These are phyloP conservation scores for Pararge aegeria DNA, from an alignment of 1,140 invertebrate genomes.

Conservation along the genomic window DNA sequence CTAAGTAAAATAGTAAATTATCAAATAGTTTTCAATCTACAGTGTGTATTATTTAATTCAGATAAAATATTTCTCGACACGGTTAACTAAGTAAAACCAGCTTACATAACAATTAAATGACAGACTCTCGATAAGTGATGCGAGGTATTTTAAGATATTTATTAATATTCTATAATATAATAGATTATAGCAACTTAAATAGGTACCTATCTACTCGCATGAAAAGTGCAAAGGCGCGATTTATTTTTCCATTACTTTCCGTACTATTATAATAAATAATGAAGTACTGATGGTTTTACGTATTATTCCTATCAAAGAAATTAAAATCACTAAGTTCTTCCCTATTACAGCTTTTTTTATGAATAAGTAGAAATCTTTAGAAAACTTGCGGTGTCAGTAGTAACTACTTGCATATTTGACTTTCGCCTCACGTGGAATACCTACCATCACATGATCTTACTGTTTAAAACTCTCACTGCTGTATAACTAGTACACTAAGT, in stretches of 20 bases:
- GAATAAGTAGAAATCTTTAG: slow-evolving; percentile 4
- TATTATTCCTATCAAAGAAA: no score
- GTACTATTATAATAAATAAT: no score
- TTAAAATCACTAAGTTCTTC: no score
- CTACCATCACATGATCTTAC: neutral
- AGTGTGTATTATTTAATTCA: neutral
- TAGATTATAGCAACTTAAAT: no score
- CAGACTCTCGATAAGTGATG: neutral
- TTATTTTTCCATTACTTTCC: no score
- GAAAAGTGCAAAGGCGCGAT: no score
- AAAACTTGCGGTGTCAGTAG: neutral
- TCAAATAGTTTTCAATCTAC: no score
- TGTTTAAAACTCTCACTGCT: neutral
- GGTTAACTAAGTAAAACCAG: neutral
- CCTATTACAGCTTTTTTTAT: neutral
- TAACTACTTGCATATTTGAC: slow-evolving; percentile 1
- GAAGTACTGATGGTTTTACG: no score
- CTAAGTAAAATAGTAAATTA: no score
- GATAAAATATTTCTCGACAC: neutral
- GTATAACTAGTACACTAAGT: neutral
- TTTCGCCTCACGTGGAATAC: slow-evolving; percentile 1
- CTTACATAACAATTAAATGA: neutral
- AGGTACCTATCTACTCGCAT: no score
- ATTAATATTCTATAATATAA: no score
- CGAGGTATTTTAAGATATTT: neutral